Percentiles rank a stretch among this genome's conserved stretches.
phyloP scores from a whole-genome alignment of 2,888 invertebrate genomes.

The Ctena decussata region DNA sequence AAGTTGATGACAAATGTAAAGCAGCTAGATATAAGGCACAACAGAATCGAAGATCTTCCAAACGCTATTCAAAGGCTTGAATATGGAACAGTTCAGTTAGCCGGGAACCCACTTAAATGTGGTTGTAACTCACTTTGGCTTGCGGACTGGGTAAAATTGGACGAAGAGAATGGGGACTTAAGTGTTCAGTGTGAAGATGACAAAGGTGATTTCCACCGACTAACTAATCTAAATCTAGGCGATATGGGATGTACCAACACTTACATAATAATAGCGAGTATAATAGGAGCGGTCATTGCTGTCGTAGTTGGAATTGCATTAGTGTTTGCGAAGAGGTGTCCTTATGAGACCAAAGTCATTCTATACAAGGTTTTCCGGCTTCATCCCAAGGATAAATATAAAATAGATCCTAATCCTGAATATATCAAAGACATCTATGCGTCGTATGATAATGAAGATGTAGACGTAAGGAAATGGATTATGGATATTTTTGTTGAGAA shows the following conservation, averaged over 20 bases:
- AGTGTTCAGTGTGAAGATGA: constrained; percentile 38
- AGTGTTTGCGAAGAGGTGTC: constrained; percentile 62
- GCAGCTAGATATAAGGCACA: constrained; percentile 35
- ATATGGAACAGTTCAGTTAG: constrained; percentile 40
- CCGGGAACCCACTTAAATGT: constrained; percentile 61
- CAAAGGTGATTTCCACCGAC: not conserved
- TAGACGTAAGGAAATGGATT: constrained; percentile 63
- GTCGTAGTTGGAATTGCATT: constrained; percentile 9
- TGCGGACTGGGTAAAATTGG: constrained; percentile 58
- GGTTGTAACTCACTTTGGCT: constrained; percentile 68
- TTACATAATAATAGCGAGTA: not conserved
- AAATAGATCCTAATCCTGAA: not conserved
- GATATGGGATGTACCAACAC: constrained; percentile 30
- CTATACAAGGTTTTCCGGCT: constrained; percentile 52
- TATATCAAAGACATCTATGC: constrained; percentile 54
- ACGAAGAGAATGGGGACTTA: constrained; percentile 27
- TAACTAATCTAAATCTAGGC: constrained; percentile 12
- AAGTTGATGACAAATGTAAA: constrained; percentile 23
- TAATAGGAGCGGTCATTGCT: constrained; percentile 3
- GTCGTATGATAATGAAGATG: constrained; percentile 49
- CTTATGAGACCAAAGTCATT: constrained; percentile 70
- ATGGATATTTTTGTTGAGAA: constrained; percentile 51
- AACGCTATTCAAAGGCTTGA: constrained; percentile 48
- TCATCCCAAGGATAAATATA: constrained; percentile 35
- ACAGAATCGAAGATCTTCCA: constrained; percentile 41